These are phyloP conservation scores for Mylabris sibirica DNA, from an alignment of 2,888 invertebrate genomes.

Conservation along the genomic window DNA sequence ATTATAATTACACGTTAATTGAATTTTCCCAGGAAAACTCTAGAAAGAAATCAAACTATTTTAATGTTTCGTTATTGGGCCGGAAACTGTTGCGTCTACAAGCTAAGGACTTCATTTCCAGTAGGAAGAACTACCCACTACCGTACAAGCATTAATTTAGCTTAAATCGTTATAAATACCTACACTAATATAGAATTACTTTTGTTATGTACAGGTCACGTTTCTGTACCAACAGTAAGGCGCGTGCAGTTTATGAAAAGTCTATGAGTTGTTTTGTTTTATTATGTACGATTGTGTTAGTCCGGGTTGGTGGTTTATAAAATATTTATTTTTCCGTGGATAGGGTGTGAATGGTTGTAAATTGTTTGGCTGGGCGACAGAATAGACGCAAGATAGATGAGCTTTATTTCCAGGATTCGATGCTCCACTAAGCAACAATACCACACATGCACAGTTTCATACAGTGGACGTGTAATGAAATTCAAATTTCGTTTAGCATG, in stretches of 20 bases:
- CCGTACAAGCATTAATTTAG: neutral
- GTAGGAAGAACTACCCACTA: slow-evolving; percentile 4
- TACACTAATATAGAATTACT: neutral
- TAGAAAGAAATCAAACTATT: no score
- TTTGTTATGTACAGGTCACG: neutral
- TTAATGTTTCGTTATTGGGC: neutral
- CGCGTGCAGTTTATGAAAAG: neutral
- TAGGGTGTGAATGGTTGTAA: slow-evolving; percentile 36
- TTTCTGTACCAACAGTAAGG: neutral
- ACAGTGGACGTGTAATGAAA: neutral
- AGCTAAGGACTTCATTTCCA: slow-evolving; percentile 1
- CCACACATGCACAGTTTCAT: neutral
- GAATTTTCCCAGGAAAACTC: no score
- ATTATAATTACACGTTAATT: neutral
- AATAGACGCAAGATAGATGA: slow-evolving; percentile 41
- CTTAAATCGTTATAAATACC: no score
- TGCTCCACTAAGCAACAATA: neutral
- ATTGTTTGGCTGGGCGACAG: slow-evolving; percentile 41
- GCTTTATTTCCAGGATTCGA: slow-evolving; percentile 26
- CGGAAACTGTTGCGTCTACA: neutral
- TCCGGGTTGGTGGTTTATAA: slow-evolving; percentile 8
- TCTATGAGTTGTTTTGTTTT: neutral
- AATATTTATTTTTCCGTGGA: slow-evolving; percentile 17
- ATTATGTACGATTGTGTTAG: neutral
- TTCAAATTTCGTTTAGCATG: neutral